Percentiles rank a stretch among this genome's conserved stretches.
phyloP scores from a whole-genome alignment of 2,113 vertebrate species.

The Muntiacus muntjak region DNA sequence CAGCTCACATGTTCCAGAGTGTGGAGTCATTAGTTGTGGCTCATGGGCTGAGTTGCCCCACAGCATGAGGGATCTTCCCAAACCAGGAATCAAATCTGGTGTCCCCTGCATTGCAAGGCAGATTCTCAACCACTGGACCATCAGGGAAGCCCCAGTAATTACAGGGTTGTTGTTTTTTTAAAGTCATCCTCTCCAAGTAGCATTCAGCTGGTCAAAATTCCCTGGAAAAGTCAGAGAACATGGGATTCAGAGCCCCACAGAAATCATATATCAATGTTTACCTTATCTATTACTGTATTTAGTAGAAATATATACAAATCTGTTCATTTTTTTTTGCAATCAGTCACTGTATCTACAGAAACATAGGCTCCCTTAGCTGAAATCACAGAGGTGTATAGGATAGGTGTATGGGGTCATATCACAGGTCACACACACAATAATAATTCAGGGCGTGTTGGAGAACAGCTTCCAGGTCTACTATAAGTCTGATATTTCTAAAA shows the following conservation, averaged over 20 bases:
- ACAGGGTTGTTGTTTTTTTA: neutral
- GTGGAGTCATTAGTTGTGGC: neutral
- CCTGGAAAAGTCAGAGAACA: neutral
- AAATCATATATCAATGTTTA: fast-evolving
- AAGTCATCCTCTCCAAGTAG: neutral
- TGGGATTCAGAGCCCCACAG: neutral
- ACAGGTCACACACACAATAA: neutral
- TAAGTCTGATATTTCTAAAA: neutral
- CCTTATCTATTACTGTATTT: neutral
- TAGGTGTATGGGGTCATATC: neutral
- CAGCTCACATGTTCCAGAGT: neutral
- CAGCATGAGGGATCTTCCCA: neutral
- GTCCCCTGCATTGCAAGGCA: neutral
- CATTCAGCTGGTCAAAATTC: neutral
- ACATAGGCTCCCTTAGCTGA: neutral
- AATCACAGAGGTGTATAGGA: neutral
- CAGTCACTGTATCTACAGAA: neutral
- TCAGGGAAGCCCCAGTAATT: neutral
- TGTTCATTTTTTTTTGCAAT: neutral
- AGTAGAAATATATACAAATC: neutral
- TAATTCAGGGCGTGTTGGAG: neutral
- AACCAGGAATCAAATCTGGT: neutral
- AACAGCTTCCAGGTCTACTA: neutral
- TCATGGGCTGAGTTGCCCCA: neutral
- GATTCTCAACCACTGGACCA: neutral